Evolutionary conservation across 2,113 vertebrate genomes (phyloP).

Genomic region (Xiphias gladius): DNA sequence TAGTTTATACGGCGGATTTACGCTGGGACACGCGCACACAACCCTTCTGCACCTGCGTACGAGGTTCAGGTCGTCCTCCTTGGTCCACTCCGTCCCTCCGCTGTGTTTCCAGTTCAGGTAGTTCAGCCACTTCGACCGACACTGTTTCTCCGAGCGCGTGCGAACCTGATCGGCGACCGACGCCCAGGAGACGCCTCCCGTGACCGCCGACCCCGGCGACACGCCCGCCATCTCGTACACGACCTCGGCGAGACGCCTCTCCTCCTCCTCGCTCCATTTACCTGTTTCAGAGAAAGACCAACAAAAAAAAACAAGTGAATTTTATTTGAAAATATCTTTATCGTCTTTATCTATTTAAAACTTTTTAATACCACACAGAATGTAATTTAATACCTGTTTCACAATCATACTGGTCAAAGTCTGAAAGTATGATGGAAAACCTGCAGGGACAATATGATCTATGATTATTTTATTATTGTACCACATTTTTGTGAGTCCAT

Average conservation of each 20-base stretch:
- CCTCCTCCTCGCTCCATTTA: conserved; percentile 99
- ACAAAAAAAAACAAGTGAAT: no score
- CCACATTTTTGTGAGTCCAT: no score
- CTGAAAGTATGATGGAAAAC: no score
- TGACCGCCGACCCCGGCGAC: conserved; percentile 93
- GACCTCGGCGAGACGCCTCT: conserved; percentile 93
- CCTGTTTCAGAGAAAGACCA: conserved; percentile 76
- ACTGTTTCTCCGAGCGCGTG: conserved; percentile 98
- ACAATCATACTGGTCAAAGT: no score
- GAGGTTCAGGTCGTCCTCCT: conserved; percentile 96
- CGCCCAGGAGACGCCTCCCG: conserved; percentile 97
- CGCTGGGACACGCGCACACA: no score
- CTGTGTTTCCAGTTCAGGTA: conserved; percentile 99
- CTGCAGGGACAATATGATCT: no score
- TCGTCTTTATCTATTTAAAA: no score
- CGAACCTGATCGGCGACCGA: conserved; percentile 94
- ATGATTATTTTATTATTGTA: no score
- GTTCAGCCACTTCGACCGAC: conserved; percentile 98
- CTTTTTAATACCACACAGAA: no score
- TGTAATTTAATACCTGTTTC: no score
- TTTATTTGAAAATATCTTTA: no score
- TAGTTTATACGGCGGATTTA: no score
- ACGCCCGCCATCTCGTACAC: conserved; percentile 97
- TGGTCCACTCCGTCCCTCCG: conserved; percentile 98
- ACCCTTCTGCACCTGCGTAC: conserved; percentile 93